Base-by-base conservation (phyloP, 2,113 vertebrate species). In the Holacanthus passer region DNA sequence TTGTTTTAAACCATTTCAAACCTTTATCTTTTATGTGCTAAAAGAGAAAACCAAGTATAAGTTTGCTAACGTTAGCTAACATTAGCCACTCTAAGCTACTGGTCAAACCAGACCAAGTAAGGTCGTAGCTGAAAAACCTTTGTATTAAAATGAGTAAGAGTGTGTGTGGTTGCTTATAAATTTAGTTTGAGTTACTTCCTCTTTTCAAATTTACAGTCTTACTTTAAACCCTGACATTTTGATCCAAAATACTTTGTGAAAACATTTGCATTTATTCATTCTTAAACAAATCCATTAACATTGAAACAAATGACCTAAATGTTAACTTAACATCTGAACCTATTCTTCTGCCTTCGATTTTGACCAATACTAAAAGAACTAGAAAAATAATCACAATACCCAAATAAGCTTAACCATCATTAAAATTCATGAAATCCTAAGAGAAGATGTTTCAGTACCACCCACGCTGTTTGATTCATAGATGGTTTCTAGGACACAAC, bases 401-500 rank as follows among this genome's bases (percentile, higher is more conserved):
- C 48, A 64, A 20, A 52, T 27, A 22, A 24, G 27, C 22, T 29
- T 41, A 71, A 41, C 55, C 37, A 32, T 58, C 11, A 73, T 60
- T 45, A 41, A 72, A 20, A 58, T 39, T 56, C 31, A 62, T 8
- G 29, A 19, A 43, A 43, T 22, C 2, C 11, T 16, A 39, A 19
- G 31, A 39, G 17, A 24, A 39, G 43, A 73, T n/a, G 32, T 41
- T 22, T 12, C 69, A 59, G 37, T n/a, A 3, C 35, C 3, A 16
- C 24, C 32, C 37, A 22, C 29, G n/a, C 35, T 22, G 32, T 32
- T 41, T 65, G 58, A 48, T 48, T 73, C 39, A 58, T 12, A 22
- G 10, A 29, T 20, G 71, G 43, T 48, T 73, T 55, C 32, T 55
- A 24, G 60, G 60, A 41, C 35, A 41, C 60, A 37, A 60, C 58